Conservation (phyloP, 2,797 vertebrate species). For the Fistularia commersonii region DNA sequence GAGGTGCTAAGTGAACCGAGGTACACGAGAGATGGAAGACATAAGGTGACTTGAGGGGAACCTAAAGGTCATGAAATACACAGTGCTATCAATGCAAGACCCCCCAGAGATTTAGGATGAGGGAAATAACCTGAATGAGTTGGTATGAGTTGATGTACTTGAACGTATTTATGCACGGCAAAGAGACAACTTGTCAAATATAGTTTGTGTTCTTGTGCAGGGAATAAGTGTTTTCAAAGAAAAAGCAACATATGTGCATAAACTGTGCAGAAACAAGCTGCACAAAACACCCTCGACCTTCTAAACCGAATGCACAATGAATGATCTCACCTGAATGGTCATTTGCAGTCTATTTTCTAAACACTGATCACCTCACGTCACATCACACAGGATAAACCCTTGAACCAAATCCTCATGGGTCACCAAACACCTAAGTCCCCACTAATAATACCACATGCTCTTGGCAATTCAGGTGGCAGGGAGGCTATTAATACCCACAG, state of each 20-base stretch:
- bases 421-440: constrained; percentile 49
- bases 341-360: constrained; percentile 40
- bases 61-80: constrained; percentile 19
- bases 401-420: constrained; percentile 59
- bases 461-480: constrained; percentile 26
- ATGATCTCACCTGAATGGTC: constrained; percentile 41
- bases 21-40: constrained; percentile 15
- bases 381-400: constrained; percentile 50
- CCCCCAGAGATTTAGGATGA: constrained; percentile 34
- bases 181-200: background rate
- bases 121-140: constrained; percentile 47
- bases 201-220: no score
- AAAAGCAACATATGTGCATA: background rate
- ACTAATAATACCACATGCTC: constrained; percentile 53
- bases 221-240: background rate
- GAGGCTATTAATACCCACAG: constrained; percentile 55
- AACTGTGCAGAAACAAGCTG: background rate
- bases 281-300: background rate
- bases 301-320: constrained; percentile 18
- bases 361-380: constrained; percentile 45
- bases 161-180: constrained; percentile 10
- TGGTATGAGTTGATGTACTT: constrained; percentile 30
- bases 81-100: constrained; percentile 2
- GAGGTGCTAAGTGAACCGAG: constrained; percentile 37
- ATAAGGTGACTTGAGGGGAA: background rate